These are phyloP conservation scores for Lamellibrachia luymesi DNA, from an alignment of 1,140 invertebrate genomes.

Conservation along the genomic window DNA sequence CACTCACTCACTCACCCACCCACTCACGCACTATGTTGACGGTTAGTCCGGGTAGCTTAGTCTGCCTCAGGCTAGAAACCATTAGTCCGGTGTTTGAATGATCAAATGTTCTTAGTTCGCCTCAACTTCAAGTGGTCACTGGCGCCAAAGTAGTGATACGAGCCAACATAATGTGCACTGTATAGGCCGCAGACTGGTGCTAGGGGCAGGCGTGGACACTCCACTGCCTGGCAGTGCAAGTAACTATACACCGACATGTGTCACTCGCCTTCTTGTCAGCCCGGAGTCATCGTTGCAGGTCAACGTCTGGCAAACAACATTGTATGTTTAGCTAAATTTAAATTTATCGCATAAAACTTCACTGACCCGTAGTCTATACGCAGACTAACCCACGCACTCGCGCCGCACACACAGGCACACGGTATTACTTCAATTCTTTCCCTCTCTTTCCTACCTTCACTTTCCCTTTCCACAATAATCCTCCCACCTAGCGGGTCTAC, in stretches of 20 bases:
- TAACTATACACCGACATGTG: background rate
- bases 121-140: background rate
- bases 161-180: background rate
- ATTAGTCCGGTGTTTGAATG: background rate
- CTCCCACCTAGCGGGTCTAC: background rate
- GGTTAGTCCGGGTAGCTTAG: background rate
- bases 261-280: background rate
- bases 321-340: background rate
- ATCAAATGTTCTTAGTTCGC: background rate
- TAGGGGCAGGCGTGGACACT: no score
- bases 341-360: background rate
- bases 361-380: no score
- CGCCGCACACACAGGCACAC: background rate
- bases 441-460: background rate
- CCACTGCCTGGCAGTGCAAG: background rate
- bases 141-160: background rate
- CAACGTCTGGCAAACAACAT: background rate
- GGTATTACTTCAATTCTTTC: background rate
- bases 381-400: no score
- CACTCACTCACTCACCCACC: no score
- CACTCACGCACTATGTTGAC: no score
- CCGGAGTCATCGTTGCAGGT: no score
- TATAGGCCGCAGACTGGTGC: background rate
- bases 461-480: background rate
- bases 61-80: background rate